Evolutionary conservation across 2,797 vertebrate genomes (phyloP).

Genomic region (Dipus sagitta): DNA sequence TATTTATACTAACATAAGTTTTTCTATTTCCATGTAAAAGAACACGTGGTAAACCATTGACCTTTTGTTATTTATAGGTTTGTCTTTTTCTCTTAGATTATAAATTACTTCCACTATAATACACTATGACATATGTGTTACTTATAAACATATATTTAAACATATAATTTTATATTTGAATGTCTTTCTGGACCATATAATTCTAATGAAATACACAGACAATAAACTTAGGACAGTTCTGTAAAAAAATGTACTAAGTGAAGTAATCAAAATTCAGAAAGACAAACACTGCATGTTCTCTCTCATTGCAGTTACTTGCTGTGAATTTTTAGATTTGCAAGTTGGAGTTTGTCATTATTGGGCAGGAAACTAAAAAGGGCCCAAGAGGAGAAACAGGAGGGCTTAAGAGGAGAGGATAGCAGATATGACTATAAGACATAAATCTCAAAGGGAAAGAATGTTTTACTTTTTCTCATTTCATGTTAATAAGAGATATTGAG

Average conservation of each 20-base stretch:
- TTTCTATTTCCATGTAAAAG: slow-evolving; percentile 6
- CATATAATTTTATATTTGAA: slow-evolving; percentile 33
- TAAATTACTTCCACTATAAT: slow-evolving; percentile 31
- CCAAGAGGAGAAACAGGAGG: too few relatives aligned
- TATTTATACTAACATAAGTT: slow-evolving; percentile 25
- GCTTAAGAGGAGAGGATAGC: too few relatives aligned
- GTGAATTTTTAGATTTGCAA: too few relatives aligned
- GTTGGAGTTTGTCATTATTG: too few relatives aligned
- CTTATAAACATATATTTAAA: slow-evolving; percentile 28
- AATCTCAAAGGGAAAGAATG: not conserved
- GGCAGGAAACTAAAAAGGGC: too few relatives aligned
- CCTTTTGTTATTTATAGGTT: not conserved
- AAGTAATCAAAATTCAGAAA: too few relatives aligned
- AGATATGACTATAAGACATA: not conserved
- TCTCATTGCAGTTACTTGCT: too few relatives aligned
- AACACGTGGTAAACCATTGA: slow-evolving; percentile 26
- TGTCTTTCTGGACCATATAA: slow-evolving; percentile 8
- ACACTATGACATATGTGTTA: not conserved
- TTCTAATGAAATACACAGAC: not conserved
- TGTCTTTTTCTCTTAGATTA: not conserved
- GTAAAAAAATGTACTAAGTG: too few relatives aligned
- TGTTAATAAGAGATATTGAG: slow-evolving; percentile 48
- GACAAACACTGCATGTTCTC: too few relatives aligned
- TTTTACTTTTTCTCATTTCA: slow-evolving; percentile 24
- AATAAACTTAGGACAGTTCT: too few relatives aligned